Conservation (phyloP, 2,113 vertebrate genomes). For the Antennarius striatus region DNA sequence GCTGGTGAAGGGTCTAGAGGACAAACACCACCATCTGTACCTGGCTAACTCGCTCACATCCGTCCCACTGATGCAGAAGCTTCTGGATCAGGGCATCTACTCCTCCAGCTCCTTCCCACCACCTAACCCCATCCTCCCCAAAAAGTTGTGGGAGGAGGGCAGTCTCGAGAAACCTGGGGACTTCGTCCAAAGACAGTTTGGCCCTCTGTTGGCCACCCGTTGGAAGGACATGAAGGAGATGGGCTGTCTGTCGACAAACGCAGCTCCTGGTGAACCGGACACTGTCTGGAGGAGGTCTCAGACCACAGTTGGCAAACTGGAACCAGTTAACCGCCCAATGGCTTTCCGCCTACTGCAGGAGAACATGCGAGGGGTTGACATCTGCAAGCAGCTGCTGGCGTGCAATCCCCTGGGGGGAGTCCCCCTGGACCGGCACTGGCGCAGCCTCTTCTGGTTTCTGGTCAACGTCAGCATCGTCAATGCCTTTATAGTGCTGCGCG, state of each 20-base stretch:
- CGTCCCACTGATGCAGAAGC: slow-evolving; percentile 68
- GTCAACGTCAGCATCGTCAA: slow-evolving; percentile 81
- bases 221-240: slow-evolving; percentile 82
- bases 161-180: slow-evolving; percentile 67
- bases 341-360: slow-evolving; percentile 81
- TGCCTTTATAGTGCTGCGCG: slow-evolving; percentile 80
- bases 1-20: slow-evolving; percentile 70
- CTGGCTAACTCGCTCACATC: slow-evolving; percentile 71
- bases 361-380: slow-evolving; percentile 83
- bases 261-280: slow-evolving; percentile 61
- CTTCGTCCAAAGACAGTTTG: slow-evolving; percentile 72
- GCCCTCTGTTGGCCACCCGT: slow-evolving; percentile 75
- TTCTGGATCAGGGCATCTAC: slow-evolving; percentile 71
- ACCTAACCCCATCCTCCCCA: slow-evolving; percentile 63
- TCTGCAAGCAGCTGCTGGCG: slow-evolving; percentile 81
- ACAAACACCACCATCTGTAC: slow-evolving; percentile 77
- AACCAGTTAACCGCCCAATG: slow-evolving; percentile 72
- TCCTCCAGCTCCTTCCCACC: slow-evolving; percentile 75
- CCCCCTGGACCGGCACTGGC: slow-evolving; percentile 74
- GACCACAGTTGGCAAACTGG: slow-evolving; percentile 60
- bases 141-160: slow-evolving; percentile 66
- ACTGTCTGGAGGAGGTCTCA: slow-evolving; percentile 78
- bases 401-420: slow-evolving; percentile 79
- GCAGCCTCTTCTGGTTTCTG: slow-evolving; percentile 79
- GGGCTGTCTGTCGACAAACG: slow-evolving; percentile 80